Evolutionary conservation across 2,113 vertebrate genomes (phyloP).

Genomic region (Salvelinus sp.): DNA sequence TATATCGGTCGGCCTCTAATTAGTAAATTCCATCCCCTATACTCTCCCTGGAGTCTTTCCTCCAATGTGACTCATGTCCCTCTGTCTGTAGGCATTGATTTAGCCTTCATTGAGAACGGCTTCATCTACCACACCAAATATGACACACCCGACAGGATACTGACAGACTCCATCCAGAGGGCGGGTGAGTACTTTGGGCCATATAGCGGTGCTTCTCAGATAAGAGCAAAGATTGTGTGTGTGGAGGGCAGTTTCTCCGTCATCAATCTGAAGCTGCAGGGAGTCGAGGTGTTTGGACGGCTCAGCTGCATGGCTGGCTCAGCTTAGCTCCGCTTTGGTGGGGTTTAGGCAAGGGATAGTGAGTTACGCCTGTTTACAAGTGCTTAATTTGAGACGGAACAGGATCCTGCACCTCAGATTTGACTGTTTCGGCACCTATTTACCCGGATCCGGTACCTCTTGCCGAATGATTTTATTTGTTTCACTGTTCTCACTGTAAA

Average conservation of each 20-base stretch:
- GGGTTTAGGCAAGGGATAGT: background rate
- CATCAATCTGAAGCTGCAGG: background rate
- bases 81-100: slow-evolving; percentile 85
- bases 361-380: too few species aligned
- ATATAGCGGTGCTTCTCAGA: background rate
- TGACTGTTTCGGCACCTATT: too few species aligned
- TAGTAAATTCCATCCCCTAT: too few species aligned
- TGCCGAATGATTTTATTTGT: too few species aligned
- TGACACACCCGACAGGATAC: slow-evolving; percentile 92
- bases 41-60: too few species aligned
- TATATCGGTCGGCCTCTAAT: too few species aligned
- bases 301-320: background rate
- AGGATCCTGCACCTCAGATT: too few species aligned
- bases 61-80: background rate
- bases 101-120: slow-evolving; percentile 98
- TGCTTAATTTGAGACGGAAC: too few species aligned
- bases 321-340: background rate
- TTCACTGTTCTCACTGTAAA: too few species aligned
- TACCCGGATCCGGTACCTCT: too few species aligned
- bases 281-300: background rate
- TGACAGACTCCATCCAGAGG: slow-evolving; percentile 93
- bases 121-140: slow-evolving; percentile 98
- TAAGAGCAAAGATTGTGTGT: background rate
- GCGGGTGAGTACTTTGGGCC: slow-evolving; percentile 76
- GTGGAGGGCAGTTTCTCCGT: background rate